A percentile compares a stretch with the other conserved stretches of the same genome.
Conservation (phyloP, 2,113 vertebrate species). For the Bothrops jararaca region DNA sequence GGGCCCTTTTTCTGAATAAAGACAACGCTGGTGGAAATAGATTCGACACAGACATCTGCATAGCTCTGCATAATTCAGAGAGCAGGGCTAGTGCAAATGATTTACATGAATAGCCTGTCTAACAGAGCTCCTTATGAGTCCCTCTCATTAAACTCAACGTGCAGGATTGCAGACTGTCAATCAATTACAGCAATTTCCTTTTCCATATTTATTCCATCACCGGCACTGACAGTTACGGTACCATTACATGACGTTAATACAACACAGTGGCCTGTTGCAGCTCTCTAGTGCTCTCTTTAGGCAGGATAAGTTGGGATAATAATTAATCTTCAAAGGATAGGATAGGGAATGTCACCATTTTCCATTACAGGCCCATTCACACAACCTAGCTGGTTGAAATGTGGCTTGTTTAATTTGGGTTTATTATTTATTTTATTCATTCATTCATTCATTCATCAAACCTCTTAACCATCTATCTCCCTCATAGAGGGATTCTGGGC, state of each 20-base stretch:
- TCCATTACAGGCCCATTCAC: rapidly evolving
- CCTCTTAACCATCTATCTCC: neutral
- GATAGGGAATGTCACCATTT: neutral
- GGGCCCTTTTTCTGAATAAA: constrained; percentile 68
- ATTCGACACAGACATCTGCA: constrained; percentile 72
- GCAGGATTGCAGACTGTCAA: constrained; percentile 78
- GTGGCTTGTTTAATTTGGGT: neutral
- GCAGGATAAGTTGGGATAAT: constrained; percentile 52
- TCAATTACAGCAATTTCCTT: constrained; percentile 80
- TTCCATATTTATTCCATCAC: constrained; percentile 80
- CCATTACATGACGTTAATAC: constrained; percentile 79
- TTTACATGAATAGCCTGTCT: constrained; percentile 77
- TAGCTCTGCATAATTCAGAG: constrained; percentile 75
- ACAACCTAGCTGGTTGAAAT: neutral
- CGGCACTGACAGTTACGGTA: constrained; percentile 74
- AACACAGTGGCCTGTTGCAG: constrained; percentile 70
- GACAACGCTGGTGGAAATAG: constrained; percentile 68
- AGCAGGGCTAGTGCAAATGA: constrained; percentile 73
- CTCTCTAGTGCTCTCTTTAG: constrained; percentile 58
- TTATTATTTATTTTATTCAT: neutral
- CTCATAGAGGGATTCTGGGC: neutral
- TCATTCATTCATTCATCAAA: neutral
- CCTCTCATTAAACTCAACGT: constrained; percentile 74
- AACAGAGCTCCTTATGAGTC: constrained; percentile 64
- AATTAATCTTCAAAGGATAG: constrained; percentile 35